Evolutionary conservation across 2,888 invertebrate genomes (phyloP).

Genomic region (Capitulum mitella): DNA sequence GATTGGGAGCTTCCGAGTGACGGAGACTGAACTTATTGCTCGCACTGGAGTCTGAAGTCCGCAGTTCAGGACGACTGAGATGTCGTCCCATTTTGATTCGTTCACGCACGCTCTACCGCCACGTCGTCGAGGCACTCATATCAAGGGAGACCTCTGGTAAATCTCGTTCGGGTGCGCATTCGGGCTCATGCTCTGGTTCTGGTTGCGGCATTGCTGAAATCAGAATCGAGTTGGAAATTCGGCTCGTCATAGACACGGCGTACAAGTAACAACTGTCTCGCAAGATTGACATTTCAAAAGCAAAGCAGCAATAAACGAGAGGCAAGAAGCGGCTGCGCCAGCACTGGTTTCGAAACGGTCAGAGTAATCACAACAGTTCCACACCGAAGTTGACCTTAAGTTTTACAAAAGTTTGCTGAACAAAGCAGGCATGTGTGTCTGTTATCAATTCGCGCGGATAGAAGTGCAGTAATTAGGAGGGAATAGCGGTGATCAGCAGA

Average conservation of each 20-base stretch:
- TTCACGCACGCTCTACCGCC: conserved; percentile 15
- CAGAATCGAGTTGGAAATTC: too few relatives aligned
- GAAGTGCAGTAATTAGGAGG: too few relatives aligned
- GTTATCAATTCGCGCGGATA: too few relatives aligned
- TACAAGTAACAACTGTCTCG: too few relatives aligned
- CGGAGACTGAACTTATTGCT: conserved; percentile 5
- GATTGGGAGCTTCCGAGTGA: background rate
- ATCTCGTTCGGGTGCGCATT: conserved; percentile 77
- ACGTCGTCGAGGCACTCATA: conserved; percentile 18
- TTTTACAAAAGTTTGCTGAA: too few relatives aligned
- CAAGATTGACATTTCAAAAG: conserved; percentile 28
- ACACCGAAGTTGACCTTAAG: too few relatives aligned
- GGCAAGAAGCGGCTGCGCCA: too few relatives aligned
- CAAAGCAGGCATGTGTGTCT: too few relatives aligned
- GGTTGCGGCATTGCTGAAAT: conserved; percentile 72
- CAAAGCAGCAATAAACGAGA: background rate
- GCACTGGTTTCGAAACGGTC: too few relatives aligned
- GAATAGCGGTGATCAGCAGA: too few relatives aligned
- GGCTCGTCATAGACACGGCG: too few relatives aligned
- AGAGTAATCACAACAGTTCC: too few relatives aligned
- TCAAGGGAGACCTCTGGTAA: conserved; percentile 42
- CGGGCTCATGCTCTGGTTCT: conserved; percentile 67
- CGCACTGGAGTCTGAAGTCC: background rate
- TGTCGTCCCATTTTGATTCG: conserved; percentile 9
- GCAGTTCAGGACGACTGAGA: background rate